These are phyloP conservation scores for Craseonycteris thonglongyai DNA, from an alignment of 2,113 vertebrate species.

Conservation along the genomic window DNA sequence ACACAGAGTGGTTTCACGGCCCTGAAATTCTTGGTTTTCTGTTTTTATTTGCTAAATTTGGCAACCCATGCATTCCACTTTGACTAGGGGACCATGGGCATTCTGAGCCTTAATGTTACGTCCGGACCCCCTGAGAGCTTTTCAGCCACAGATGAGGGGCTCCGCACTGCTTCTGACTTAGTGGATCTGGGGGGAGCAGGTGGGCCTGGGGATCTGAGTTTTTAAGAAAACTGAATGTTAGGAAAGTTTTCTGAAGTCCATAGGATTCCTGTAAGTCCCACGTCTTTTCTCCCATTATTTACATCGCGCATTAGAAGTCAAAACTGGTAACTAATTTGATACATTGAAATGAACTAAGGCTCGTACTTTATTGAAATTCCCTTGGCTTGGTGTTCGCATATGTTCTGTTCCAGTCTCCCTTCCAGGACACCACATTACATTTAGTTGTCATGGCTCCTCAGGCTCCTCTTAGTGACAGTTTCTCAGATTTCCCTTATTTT, in stretches of 20 bases:
- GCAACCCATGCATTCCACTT: too few species aligned
- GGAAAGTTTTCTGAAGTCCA: background rate
- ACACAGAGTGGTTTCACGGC: too few species aligned
- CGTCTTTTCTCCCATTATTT: background rate
- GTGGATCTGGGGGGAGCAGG: background rate
- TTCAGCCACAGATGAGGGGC: background rate
- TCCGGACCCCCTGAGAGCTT: background rate
- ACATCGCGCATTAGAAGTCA: background rate
- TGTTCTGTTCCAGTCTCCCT: too few species aligned
- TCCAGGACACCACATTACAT: background rate
- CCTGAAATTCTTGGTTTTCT: background rate
- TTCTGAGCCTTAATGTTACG: background rate
- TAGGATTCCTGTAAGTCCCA: fast-evolving
- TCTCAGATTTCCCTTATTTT: background rate
- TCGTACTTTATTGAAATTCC: background rate
- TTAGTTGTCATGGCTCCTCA: background rate
- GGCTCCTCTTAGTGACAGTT: background rate
- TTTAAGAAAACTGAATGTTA: background rate
- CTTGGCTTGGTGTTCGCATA: background rate
- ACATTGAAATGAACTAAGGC: background rate
- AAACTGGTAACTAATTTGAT: background rate
- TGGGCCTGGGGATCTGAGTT: background rate
- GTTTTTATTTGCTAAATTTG: background rate
- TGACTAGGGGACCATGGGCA: background rate
- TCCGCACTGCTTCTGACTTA: background rate